Evolutionary conservation across 2,797 vertebrate genomes (phyloP).

Genomic region (Threskiornis aethiopicus): DNA sequence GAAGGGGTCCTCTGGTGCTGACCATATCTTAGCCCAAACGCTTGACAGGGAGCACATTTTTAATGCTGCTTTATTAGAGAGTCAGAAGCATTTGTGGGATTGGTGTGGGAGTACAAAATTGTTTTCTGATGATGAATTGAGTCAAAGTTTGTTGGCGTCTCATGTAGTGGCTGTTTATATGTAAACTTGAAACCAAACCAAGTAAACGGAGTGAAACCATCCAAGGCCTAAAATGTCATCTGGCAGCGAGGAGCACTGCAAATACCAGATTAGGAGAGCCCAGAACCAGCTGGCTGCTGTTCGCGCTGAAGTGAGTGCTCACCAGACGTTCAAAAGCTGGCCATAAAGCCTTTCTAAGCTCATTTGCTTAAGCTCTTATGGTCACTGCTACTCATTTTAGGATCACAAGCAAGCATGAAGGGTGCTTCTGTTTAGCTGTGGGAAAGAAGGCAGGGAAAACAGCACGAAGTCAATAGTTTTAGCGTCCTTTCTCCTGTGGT

Average conservation of each 20-base stretch:
- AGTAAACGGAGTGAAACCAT: background rate
- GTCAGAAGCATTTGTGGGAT: conserved; percentile 46
- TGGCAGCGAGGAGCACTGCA: background rate
- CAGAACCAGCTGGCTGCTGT: conserved; percentile 39
- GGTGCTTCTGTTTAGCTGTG: conserved; percentile 10
- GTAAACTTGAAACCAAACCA: conserved; percentile 49
- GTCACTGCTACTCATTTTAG: background rate
- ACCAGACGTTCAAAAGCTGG: conserved; percentile 13
- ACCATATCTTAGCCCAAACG: background rate
- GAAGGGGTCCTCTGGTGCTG: rapidly evolving
- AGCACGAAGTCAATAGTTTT: background rate
- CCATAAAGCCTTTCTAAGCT: conserved; percentile 14
- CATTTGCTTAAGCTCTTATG: background rate
- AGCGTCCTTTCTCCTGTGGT: background rate
- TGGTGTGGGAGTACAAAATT: conserved; percentile 53
- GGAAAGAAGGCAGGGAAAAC: background rate
- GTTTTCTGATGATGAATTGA: conserved; percentile 53
- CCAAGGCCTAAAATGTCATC: conserved; percentile 21
- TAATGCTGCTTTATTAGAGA: conserved; percentile 21
- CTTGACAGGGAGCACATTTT: background rate
- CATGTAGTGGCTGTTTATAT: conserved; percentile 28
- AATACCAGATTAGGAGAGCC: conserved; percentile 15
- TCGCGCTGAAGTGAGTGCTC: background rate
- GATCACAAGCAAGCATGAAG: background rate
- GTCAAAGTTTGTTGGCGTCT: conserved; percentile 10